Percentiles rank a stretch among this genome's conserved stretches.
phyloP scores from a whole-genome alignment of 2,888 invertebrate genomes.

The Melanophora roralis region DNA sequence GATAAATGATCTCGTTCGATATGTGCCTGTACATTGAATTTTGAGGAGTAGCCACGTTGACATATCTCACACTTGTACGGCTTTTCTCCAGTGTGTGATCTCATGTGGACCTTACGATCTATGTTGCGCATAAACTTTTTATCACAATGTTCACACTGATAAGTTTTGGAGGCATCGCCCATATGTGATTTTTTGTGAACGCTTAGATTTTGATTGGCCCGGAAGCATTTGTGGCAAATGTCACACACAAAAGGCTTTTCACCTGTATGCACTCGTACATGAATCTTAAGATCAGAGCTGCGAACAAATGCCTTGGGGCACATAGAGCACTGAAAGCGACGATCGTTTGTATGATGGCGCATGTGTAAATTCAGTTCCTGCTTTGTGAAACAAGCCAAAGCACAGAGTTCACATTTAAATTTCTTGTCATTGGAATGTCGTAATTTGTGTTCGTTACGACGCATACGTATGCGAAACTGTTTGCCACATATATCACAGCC shows the following conservation, averaged over 20 bases:
- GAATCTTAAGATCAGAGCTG: constrained; percentile 73
- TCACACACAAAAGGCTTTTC: constrained; percentile 74
- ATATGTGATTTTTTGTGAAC: constrained; percentile 73
- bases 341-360: constrained; percentile 73
- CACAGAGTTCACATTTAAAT: constrained; percentile 72
- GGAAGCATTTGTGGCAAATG: constrained; percentile 71
- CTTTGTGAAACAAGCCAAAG: constrained; percentile 70
- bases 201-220: constrained; percentile 74
- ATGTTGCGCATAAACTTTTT: constrained; percentile 74
- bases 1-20: constrained; percentile 71
- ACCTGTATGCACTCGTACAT: constrained; percentile 73
- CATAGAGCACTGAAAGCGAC: constrained; percentile 71
- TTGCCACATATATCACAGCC: constrained; percentile 71
- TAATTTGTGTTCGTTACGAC: constrained; percentile 71
- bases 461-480: constrained; percentile 72
- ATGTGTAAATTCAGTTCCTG: constrained; percentile 72
- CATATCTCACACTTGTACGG: constrained; percentile 72
- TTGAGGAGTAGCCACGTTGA: constrained; percentile 72
- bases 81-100: constrained; percentile 74
- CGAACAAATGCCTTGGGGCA: constrained; percentile 75
- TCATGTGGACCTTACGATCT: constrained; percentile 73
- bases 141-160: constrained; percentile 73
- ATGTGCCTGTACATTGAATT: constrained; percentile 71
- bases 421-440: constrained; percentile 74
- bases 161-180: constrained; percentile 69